Conservation (phyloP, 2,113 vertebrate species). For the Bufo bufo region DNA sequence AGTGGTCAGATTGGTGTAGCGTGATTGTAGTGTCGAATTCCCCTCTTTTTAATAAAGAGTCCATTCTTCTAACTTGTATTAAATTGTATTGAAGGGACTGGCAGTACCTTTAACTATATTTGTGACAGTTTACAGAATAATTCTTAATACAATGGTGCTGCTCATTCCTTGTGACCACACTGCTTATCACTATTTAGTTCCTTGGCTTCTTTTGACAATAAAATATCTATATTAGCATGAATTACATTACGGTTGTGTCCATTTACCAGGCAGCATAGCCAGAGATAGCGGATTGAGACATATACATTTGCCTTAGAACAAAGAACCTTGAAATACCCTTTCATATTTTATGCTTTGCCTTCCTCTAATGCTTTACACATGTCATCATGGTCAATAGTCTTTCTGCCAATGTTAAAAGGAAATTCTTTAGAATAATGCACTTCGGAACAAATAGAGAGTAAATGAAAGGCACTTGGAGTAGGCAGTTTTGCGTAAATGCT, state of each 20-base stretch:
- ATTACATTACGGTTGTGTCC: constrained; percentile 26
- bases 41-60: neutral
- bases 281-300: constrained; percentile 26
- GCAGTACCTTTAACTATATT: neutral
- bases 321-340: constrained; percentile 59
- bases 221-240: constrained; percentile 25
- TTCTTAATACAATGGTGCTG: neutral
- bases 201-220: constrained; percentile 23
- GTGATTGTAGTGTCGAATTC: neutral
- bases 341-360: constrained; percentile 62
- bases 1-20: neutral
- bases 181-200: constrained; percentile 10
- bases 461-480: constrained; percentile 56
- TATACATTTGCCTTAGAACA: constrained; percentile 30
- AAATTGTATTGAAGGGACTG: neutral
- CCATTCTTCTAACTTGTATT: neutral
- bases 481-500: constrained; percentile 57
- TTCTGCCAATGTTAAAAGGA: constrained; percentile 57
- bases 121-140: constrained; percentile 24
- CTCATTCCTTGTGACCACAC: neutral
- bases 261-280: constrained; percentile 28
- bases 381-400: constrained; percentile 51
- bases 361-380: constrained; percentile 42
- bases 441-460: constrained; percentile 57
- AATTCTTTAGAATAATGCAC: constrained; percentile 52